phyloP scores from a whole-genome alignment of 2,113 vertebrate genomes.

The Corapipo altera region DNA sequence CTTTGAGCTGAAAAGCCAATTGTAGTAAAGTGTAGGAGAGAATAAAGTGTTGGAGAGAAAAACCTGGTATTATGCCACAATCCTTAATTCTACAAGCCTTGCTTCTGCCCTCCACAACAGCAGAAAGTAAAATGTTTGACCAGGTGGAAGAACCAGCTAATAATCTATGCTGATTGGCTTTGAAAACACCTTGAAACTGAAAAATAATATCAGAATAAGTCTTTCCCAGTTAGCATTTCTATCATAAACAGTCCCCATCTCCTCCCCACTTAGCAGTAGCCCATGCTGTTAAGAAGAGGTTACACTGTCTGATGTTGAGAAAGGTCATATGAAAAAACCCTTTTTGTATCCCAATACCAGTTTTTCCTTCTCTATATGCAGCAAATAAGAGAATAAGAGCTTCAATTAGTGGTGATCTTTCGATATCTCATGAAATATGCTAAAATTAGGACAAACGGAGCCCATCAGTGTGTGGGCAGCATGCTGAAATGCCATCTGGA shows the following conservation, averaged over 20 bases:
- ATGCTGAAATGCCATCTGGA: slow-evolving; percentile 7
- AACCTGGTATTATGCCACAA: background rate
- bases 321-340: background rate
- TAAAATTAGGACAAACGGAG: background rate
- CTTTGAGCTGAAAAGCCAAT: background rate
- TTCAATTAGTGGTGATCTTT: background rate
- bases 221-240: background rate
- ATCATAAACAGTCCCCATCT: background rate
- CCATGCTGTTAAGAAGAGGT: background rate
- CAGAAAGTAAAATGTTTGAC: background rate
- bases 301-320: background rate
- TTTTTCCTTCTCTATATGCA: background rate
- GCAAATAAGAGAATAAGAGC: background rate
- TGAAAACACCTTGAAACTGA: background rate
- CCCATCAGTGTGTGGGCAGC: background rate
- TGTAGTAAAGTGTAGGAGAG: background rate
- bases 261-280: background rate
- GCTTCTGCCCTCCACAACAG: background rate
- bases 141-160: background rate
- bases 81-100: background rate
- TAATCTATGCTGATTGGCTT: background rate
- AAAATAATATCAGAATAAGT: background rate
- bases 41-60: background rate
- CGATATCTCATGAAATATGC: background rate
- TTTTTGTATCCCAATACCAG: background rate